Percentiles rank a stretch among this genome's conserved stretches.
Evolutionary conservation across 2,113 vertebrate species (phyloP).

Genomic region (Burhinus bistriatus): DNA sequence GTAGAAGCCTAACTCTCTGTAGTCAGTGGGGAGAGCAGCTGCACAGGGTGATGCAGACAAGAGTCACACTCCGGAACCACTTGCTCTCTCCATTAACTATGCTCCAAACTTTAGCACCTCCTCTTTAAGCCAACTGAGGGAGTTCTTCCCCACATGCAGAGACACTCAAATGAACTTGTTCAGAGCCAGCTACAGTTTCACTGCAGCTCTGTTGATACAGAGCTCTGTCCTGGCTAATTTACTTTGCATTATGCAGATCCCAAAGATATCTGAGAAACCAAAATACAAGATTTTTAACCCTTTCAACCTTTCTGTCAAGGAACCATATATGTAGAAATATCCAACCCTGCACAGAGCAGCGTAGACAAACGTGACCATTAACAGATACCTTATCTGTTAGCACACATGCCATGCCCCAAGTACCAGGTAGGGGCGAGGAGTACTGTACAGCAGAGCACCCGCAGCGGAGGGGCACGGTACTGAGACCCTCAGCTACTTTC

Average conservation of each 20-base stretch:
- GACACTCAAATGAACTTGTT: neutral
- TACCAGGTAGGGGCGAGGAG: neutral
- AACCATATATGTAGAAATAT: neutral
- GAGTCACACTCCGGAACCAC: accelerated
- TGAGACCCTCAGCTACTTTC: neutral
- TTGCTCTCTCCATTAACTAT: neutral
- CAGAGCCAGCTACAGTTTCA: neutral
- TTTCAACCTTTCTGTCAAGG: neutral
- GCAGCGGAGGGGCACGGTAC: accelerated
- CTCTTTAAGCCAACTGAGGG: neutral
- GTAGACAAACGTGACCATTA: neutral
- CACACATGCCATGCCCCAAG: neutral
- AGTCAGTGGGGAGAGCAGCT: neutral
- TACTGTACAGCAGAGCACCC: neutral
- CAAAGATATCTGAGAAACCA: neutral
- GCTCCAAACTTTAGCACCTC: neutral
- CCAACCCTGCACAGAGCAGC: neutral
- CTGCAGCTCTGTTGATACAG: neutral
- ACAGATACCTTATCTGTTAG: neutral
- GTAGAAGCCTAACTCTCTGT: neutral
- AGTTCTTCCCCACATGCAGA: neutral
- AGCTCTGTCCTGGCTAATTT: neutral
- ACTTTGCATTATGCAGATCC: neutral
- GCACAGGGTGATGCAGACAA: neutral
- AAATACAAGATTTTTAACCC: neutral